phyloP scores from a whole-genome alignment of 2,797 vertebrate species.

The Mastacembelus armatus region DNA sequence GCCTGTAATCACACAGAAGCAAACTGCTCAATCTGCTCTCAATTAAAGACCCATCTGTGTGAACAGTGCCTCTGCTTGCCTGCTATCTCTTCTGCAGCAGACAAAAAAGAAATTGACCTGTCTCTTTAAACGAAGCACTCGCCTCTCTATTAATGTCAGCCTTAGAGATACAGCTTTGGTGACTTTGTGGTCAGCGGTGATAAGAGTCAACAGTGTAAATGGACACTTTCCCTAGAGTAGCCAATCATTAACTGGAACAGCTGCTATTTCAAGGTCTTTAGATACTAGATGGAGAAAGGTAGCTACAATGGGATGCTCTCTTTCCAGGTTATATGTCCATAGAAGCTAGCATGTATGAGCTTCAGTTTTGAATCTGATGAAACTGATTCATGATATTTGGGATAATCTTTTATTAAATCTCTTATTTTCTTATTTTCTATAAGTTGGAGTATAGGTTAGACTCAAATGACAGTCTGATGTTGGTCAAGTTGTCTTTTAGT shows the following conservation, averaged over 20 bases:
- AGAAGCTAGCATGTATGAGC: not conserved
- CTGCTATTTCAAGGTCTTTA: conserved; percentile 79
- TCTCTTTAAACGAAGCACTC: conserved; percentile 72
- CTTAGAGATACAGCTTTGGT: conserved; percentile 70
- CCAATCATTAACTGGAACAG: conserved; percentile 83
- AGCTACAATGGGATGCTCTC: conserved; percentile 43
- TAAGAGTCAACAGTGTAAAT: conserved; percentile 82
- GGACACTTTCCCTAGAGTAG: conserved; percentile 76
- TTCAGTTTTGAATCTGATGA: not conserved
- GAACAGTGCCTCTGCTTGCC: conserved; percentile 27
- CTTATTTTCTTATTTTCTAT: not conserved
- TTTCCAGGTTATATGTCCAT: conserved; percentile 24
- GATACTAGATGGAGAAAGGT: conserved; percentile 65
- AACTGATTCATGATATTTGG: not conserved
- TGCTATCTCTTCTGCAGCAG: conserved; percentile 62
- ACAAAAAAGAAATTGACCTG: conserved; percentile 69
- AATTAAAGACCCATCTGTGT: conserved; percentile 61
- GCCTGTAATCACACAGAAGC: conserved; percentile 6
- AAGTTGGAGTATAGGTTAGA: conserved; percentile 22
- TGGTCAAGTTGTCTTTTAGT: conserved; percentile 11
- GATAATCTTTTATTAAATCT: not conserved
- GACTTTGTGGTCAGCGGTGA: conserved; percentile 80
- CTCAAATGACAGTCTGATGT: conserved; percentile 10
- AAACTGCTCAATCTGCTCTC: conserved; percentile 51
- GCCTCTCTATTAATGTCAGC: conserved; percentile 79